phyloP scores from a whole-genome alignment of 2,888 invertebrate genomes.

The Baccha elongata region DNA sequence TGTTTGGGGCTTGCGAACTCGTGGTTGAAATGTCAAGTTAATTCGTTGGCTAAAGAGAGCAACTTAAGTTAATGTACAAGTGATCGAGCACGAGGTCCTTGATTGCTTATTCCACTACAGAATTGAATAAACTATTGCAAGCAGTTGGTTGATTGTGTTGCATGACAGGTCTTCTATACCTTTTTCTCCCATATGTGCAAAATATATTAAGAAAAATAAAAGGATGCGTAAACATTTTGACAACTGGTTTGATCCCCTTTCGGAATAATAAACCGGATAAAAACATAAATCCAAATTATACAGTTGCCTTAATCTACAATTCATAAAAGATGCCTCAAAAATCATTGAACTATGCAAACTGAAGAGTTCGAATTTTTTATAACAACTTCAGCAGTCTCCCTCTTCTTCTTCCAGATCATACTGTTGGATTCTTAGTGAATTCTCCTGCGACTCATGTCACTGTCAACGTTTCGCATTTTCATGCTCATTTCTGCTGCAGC shows the following conservation, averaged over 20 bases:
- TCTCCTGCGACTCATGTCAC: slow-evolving; percentile 66
- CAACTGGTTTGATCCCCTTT: not conserved
- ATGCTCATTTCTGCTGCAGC: slow-evolving; percentile 67
- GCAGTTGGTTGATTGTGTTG: no score
- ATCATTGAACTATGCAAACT: slow-evolving; percentile 71
- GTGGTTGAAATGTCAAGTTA: no score
- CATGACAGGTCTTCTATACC: no score
- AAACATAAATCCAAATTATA: slow-evolving; percentile 32
- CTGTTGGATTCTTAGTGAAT: slow-evolving; percentile 31
- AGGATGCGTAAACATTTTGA: no score
- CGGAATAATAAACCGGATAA: not conserved
- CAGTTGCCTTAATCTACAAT: slow-evolving; percentile 55
- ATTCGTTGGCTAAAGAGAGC: no score
- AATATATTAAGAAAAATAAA: no score
- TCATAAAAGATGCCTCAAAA: slow-evolving; percentile 65
- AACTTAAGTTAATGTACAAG: no score
- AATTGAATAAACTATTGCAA: no score
- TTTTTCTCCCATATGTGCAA: no score
- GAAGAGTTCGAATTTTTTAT: slow-evolving; percentile 54
- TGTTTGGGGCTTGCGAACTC: no score
- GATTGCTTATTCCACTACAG: no score
- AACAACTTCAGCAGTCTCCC: slow-evolving; percentile 35
- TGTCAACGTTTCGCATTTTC: slow-evolving; percentile 71
- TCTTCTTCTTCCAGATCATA: not conserved
- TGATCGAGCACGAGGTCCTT: no score